These are phyloP conservation scores for Phorcus lineatus DNA, from an alignment of 2,888 invertebrate genomes.

Conservation along the genomic window DNA sequence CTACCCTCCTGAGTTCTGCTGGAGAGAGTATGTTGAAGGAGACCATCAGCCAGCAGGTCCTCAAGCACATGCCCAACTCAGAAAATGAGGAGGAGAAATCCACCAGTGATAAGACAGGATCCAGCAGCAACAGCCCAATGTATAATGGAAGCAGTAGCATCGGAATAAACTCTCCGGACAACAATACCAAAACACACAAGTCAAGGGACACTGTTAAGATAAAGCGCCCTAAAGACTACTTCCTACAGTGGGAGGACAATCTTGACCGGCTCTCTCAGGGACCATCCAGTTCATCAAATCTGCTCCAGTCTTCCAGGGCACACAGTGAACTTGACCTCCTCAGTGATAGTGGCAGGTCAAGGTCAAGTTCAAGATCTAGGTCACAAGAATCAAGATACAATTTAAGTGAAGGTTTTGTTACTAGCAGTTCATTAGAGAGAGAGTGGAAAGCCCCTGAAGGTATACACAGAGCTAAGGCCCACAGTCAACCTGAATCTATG, in stretches of 20 bases:
- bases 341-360: constrained; percentile 1
- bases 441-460: neutral
- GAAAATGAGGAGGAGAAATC: constrained; percentile 39
- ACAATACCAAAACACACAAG: neutral
- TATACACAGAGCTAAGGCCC: neutral
- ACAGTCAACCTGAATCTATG: neutral
- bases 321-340: neutral
- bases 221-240: constrained; percentile 47
- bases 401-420: neutral
- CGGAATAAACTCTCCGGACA: neutral
- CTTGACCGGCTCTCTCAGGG: constrained; percentile 44
- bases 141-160: no score
- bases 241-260: constrained; percentile 46
- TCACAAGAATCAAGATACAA: constrained; percentile 3
- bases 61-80: constrained; percentile 44
- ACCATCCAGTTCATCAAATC: constrained; percentile 17
- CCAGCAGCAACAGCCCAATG: neutral
- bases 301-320: constrained; percentile 5
- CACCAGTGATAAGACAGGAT: neutral
- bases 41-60: constrained; percentile 55
- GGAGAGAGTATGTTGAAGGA: constrained; percentile 50
- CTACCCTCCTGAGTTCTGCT: constrained; percentile 24
- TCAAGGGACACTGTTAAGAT: constrained; percentile 18
- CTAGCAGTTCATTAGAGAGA: neutral
- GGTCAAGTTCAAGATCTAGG: constrained; percentile 21